Conservation (phyloP, 2,113 vertebrate species). For the Motacilla tschutschensis region DNA sequence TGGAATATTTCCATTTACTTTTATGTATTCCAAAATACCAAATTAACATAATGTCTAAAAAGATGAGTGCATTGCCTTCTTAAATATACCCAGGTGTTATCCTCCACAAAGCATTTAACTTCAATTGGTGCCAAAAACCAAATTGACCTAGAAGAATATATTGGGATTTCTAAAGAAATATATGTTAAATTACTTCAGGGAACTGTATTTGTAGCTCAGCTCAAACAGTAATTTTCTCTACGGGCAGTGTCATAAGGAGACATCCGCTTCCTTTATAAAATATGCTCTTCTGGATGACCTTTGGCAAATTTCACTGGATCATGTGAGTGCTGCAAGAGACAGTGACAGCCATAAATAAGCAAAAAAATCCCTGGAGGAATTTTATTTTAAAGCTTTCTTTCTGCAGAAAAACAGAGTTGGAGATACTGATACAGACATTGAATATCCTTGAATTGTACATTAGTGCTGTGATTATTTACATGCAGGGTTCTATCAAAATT, state of each 20-base stretch:
- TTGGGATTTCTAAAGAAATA: slow-evolving; percentile 11
- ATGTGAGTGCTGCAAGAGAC: not conserved
- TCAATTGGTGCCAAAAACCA: not conserved
- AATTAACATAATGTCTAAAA: not conserved
- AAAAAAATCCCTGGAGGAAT: not conserved
- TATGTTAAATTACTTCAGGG: slow-evolving; percentile 22
- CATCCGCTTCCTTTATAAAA: not conserved
- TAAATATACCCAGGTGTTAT: not conserved
- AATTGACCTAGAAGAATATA: not conserved
- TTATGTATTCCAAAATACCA: not conserved
- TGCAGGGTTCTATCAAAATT: not conserved
- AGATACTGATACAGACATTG: not conserved
- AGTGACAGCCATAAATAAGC: not conserved
- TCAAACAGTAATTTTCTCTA: slow-evolving; percentile 18
- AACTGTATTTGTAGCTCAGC: slow-evolving; percentile 28
- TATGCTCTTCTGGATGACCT: not conserved
- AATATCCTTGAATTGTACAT: not conserved
- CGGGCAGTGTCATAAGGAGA: not conserved
- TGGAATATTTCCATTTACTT: not conserved
- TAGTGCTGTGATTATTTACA: not conserved
- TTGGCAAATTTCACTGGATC: not conserved
- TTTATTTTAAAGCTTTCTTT: not conserved
- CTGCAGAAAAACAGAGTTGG: not conserved
- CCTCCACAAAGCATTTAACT: not conserved
- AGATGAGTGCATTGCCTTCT: not conserved